Percentiles rank a stretch among this genome's conserved stretches.
phyloP scores from a whole-genome alignment of 2,888 invertebrate species.

The Sylvicola cinctus region DNA sequence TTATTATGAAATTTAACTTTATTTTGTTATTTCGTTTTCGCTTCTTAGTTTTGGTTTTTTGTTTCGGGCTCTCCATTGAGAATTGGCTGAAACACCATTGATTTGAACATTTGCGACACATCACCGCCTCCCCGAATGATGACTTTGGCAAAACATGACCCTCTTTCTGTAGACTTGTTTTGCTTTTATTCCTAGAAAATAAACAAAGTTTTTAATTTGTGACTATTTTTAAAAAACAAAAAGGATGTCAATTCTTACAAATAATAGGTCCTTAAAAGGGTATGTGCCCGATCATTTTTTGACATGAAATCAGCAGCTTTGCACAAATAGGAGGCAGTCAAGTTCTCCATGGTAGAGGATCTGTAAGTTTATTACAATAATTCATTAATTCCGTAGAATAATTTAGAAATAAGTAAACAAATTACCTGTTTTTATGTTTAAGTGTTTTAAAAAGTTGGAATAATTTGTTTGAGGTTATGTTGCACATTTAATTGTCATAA shows the following conservation, averaged over 20 bases:
- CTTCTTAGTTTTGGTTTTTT: conserved; percentile 1
- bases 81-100: conserved; percentile 8
- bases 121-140: conserved; percentile 4
- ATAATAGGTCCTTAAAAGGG: conserved; percentile 7
- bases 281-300: conserved; percentile 1
- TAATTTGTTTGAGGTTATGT: too few species aligned
- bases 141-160: conserved; percentile 2
- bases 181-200: conserved; percentile 1
- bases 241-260: conserved; percentile 5
- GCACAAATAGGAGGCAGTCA: conserved; percentile 4
- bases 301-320: conserved; percentile 6
- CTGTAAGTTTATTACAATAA: too few species aligned
- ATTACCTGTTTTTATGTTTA: too few species aligned
- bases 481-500: too few species aligned
- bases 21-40: conserved; percentile 3
- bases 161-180: neutral
- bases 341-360: too few species aligned
- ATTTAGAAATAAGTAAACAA: too few species aligned
- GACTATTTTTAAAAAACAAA: too few species aligned
- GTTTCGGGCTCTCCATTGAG: conserved; percentile 1
- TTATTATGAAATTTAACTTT: neutral
- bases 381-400: too few species aligned
- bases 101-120: conserved; percentile 8
- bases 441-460: too few species aligned
- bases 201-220: neutral